phyloP scores from a whole-genome alignment of 2,888 invertebrate species.

The Lasioglossum pauxillum region DNA sequence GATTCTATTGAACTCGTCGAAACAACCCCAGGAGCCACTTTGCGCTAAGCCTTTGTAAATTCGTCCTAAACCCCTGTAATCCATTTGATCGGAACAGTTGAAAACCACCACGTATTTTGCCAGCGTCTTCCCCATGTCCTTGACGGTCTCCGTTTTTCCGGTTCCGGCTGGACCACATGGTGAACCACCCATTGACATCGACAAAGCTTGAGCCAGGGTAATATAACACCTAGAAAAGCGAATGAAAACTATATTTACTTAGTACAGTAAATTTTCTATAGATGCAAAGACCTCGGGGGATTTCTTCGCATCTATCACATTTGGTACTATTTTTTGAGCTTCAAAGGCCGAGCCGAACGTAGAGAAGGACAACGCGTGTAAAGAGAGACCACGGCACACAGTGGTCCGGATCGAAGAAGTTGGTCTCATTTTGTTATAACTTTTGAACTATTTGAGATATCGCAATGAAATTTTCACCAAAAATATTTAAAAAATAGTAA shows the following conservation, averaged over 20 bases:
- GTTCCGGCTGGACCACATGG: slow-evolving; percentile 99
- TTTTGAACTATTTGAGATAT: no score
- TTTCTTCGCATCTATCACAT: no score
- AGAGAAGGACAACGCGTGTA: no score
- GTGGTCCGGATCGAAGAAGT: no score
- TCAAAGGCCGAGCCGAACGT: no score
- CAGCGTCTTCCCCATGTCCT: slow-evolving; percentile 98
- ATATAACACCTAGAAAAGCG: slow-evolving; percentile 93
- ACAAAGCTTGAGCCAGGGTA: slow-evolving; percentile 96
- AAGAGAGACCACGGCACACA: no score
- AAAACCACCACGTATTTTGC: slow-evolving; percentile 99
- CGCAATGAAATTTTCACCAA: no score
- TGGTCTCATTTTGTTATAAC: no score
- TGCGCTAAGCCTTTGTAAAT: slow-evolving; percentile 98
- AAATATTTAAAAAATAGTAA: no score
- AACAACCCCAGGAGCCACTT: slow-evolving; percentile 99
- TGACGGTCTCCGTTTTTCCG: slow-evolving; percentile 98
- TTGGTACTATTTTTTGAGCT: no score
- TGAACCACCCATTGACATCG: slow-evolving; percentile 98
- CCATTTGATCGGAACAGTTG: slow-evolving; percentile 99
- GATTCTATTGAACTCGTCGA: slow-evolving; percentile 98
- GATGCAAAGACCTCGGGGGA: no score
- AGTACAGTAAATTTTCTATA: no score
- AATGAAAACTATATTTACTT: slow-evolving; percentile 46
- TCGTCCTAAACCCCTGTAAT: slow-evolving; percentile 97